Base-by-base conservation (phyloP, 2,888 invertebrate species). In the Erebia ligea region DNA sequence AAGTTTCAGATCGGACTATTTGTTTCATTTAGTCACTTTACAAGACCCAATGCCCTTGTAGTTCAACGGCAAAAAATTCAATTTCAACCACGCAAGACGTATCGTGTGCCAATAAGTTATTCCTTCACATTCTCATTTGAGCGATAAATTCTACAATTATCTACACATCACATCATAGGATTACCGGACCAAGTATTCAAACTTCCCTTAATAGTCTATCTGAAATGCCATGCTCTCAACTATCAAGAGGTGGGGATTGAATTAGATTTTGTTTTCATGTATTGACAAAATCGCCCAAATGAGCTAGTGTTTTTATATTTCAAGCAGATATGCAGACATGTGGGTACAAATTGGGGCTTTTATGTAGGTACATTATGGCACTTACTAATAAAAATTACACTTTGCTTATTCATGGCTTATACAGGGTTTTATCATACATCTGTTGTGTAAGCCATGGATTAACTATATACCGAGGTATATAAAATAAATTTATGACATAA, bases 61-160 rank as follows among this genome's bases (percentile, higher is more conserved):
- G 11, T 56, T 54, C 19, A 19, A 54, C 17, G 11, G 54, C 1
- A 21, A 25, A 54, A 57, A 25, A 57, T 11, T 13, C 25, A 25
- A 57, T 57, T 57, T 25, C 11, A 42, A 17, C 25, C n/a, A 2
- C n/a, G 11, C 52, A 15, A 13, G 13, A 17, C 68, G 68, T 58
- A 74, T 66, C 72, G 66, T 56, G 67, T 65, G 67, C 66, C 71
- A 71, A 69, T 66, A 54, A 54, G n/a, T 11, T 25, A 57, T 34
- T 13, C 9, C 13, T 67, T 48, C n/a, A 62, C 74, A 68, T 67
- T 57, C 64, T 71, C 59, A 61, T 59, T 71, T 61, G 64, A 54
- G 68, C 42, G 48, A 67, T 65, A 54, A 59, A 34, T 58, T 58
- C 2, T 0, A 42, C 2, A 45, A 45, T 34, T 34, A n/a, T n/a